These are phyloP conservation scores for Paradisaea rubra DNA, from an alignment of 2,113 vertebrate genomes.

Conservation along the genomic window DNA sequence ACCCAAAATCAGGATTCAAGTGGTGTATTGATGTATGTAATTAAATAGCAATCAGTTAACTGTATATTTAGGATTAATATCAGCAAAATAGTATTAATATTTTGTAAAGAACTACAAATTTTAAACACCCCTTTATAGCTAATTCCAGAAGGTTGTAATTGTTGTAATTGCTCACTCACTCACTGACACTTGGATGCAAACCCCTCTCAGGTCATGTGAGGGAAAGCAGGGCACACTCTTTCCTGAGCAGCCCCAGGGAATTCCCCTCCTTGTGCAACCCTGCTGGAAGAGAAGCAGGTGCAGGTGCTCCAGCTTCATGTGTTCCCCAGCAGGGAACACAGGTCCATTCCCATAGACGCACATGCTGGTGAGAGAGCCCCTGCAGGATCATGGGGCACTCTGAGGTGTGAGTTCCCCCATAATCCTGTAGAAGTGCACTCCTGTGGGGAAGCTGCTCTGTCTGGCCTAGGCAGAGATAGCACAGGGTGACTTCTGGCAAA, in stretches of 20 bases:
- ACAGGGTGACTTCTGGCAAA: neutral
- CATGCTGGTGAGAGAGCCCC: neutral
- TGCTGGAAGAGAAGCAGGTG: neutral
- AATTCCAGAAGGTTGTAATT: neutral
- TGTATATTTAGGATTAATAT: neutral
- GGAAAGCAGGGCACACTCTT: neutral
- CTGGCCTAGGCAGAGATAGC: neutral
- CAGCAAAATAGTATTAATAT: neutral
- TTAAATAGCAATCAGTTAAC: neutral
- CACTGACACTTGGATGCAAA: neutral
- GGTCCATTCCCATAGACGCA: neutral
- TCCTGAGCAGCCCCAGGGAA: neutral
- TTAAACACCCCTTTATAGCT: neutral
- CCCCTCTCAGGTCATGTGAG: neutral
- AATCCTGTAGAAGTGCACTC: neutral
- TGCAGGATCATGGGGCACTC: neutral
- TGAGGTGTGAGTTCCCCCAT: fast-evolving
- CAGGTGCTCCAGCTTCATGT: neutral
- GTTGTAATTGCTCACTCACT: neutral
- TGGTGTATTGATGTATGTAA: neutral
- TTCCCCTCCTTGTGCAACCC: neutral
- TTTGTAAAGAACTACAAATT: neutral
- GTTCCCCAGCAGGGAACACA: neutral
- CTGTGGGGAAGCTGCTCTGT: neutral
- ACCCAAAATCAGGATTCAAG: neutral